Percentiles rank a stretch among this genome's conserved stretches.
phyloP scores from a whole-genome alignment of 2,113 vertebrate genomes.

The Holacanthus passer region DNA sequence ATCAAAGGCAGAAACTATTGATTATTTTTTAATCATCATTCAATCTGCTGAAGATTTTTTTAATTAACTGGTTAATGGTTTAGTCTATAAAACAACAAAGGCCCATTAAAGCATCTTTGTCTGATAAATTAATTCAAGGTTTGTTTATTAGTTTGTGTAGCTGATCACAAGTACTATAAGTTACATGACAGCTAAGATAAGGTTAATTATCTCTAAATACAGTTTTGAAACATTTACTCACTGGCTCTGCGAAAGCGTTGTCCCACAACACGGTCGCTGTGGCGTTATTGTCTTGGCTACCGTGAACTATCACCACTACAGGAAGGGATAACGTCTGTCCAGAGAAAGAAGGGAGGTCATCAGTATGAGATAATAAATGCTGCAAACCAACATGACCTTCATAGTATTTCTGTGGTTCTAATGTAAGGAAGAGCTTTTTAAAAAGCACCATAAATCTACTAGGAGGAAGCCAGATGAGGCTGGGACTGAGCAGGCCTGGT shows the following conservation, averaged over 20 bases:
- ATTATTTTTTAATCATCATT: background rate
- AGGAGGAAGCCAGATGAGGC: background rate
- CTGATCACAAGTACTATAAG: background rate
- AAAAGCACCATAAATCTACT: background rate
- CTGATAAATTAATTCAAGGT: background rate
- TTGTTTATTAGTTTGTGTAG: background rate
- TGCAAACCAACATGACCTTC: background rate
- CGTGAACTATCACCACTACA: slow-evolving; percentile 97
- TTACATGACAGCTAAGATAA: no score
- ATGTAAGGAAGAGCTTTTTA: background rate
- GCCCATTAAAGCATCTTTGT: background rate
- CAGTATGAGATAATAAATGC: background rate
- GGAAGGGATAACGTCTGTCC: slow-evolving; percentile 94
- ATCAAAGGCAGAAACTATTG: background rate
- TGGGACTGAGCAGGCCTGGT: background rate
- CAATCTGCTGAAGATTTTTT: no score
- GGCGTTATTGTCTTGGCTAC: slow-evolving; percentile 98
- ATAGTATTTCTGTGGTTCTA: background rate
- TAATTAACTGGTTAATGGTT: background rate
- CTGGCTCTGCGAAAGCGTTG: slow-evolving; percentile 95
- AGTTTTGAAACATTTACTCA: slow-evolving; percentile 77
- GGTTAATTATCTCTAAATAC: background rate
- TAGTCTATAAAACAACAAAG: background rate
- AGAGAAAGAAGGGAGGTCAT: slow-evolving; percentile 8
- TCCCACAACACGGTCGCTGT: slow-evolving; percentile 98